These are phyloP conservation scores for Acrossocheilus wenchowensis DNA, from an alignment of 2,797 vertebrate genomes.

Conservation along the genomic window DNA sequence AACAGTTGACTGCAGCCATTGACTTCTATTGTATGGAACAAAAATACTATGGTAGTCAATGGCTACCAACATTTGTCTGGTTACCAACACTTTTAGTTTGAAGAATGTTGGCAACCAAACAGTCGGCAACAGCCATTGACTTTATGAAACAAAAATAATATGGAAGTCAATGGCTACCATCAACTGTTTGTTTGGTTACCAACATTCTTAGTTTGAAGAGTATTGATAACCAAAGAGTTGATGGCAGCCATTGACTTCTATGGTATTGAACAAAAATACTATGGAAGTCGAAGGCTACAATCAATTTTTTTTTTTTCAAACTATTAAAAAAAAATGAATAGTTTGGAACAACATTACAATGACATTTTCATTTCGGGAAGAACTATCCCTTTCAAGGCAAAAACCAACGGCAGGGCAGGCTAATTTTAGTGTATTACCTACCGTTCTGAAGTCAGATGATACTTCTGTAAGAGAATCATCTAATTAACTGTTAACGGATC, in stretches of 20 bases:
- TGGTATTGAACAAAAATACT: background rate
- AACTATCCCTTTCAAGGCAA: background rate
- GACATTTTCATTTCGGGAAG: background rate
- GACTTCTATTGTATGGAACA: no score
- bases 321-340: background rate
- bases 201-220: background rate
- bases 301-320: no score
- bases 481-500: slow-evolving; percentile 6
- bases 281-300: background rate
- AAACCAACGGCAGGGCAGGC: background rate
- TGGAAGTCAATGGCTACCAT: no score
- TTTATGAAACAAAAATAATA: background rate
- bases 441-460: background rate
- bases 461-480: background rate
- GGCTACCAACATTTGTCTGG: no score
- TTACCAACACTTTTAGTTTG: no score
- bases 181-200: no score
- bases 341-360: background rate
- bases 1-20: no score
- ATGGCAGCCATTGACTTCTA: background rate
- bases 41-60: no score
- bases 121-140: background rate
- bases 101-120: background rate
- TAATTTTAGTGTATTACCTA: background rate
- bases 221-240: no score